Conservation (phyloP, 2,888 invertebrate genomes). For the Herminia tarsipennalis region DNA sequence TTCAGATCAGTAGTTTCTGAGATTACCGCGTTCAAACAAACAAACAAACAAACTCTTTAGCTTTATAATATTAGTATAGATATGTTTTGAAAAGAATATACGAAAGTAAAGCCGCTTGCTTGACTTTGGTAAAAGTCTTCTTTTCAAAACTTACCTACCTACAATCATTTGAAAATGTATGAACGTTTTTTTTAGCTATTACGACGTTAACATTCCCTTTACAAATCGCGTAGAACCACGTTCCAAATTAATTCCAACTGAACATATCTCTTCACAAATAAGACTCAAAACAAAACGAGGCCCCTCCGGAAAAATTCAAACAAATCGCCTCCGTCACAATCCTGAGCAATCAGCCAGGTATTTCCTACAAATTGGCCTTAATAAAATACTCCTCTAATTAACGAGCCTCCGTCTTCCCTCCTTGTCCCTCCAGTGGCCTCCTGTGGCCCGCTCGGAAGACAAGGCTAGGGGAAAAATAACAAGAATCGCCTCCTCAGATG, state of each 20-base stretch:
- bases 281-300: conserved; percentile 39
- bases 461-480: conserved; percentile 69
- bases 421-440: conserved; percentile 9
- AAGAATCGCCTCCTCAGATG: conserved; percentile 76
- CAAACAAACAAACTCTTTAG: too few relatives aligned
- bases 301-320: conserved; percentile 49
- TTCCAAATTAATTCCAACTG: conserved; percentile 5
- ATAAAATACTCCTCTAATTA: conserved; percentile 82
- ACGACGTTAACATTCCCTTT: background rate
- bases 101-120: too few relatives aligned
- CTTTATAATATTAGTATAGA: too few relatives aligned
- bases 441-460: conserved; percentile 27
- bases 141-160: too few relatives aligned
- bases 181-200: too few relatives aligned
- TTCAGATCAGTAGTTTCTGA: too few relatives aligned
- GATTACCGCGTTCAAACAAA: too few relatives aligned
- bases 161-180: too few relatives aligned
- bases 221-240: background rate
- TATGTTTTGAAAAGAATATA: too few relatives aligned
- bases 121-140: too few relatives aligned
- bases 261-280: conserved; percentile 17
- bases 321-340: conserved; percentile 58
- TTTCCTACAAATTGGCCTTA: conserved; percentile 79
- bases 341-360: conserved; percentile 73
- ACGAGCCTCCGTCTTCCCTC: conserved; percentile 51